Evolutionary conservation across 2,113 vertebrate species (phyloP).

Genomic region (Lepus europaeus): DNA sequence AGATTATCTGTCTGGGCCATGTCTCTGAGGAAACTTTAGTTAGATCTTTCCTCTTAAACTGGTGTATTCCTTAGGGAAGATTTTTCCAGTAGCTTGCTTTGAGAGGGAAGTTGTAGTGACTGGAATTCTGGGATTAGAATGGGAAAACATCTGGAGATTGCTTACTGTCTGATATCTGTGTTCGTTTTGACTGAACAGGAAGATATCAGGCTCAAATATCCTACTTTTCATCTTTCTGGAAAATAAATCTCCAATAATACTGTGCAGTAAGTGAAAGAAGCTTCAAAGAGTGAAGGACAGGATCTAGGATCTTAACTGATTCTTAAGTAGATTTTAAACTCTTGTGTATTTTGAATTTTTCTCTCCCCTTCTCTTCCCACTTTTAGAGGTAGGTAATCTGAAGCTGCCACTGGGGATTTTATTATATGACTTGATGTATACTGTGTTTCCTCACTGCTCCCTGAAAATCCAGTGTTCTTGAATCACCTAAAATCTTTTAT

Average conservation of each 20-base stretch:
- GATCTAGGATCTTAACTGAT: background rate
- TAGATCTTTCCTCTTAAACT: background rate
- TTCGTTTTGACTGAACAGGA: background rate
- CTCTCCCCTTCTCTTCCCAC: background rate
- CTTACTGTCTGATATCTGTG: background rate
- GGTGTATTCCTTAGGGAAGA: background rate
- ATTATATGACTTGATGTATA: background rate
- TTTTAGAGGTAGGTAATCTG: background rate
- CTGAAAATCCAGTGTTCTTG: background rate
- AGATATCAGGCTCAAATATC: background rate
- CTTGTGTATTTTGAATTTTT: background rate
- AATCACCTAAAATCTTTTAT: slow-evolving; percentile 14
- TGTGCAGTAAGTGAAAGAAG: background rate
- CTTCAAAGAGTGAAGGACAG: background rate
- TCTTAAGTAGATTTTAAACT: slow-evolving; percentile 39
- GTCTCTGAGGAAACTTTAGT: background rate
- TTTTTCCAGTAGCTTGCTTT: background rate
- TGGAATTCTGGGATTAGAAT: background rate
- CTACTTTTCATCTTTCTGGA: slow-evolving; percentile 3
- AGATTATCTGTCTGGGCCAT: background rate
- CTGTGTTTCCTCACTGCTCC: background rate
- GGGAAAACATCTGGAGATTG: background rate
- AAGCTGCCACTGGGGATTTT: background rate
- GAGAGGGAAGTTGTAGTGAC: background rate
- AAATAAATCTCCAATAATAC: background rate